Evolutionary conservation across 2,888 invertebrate genomes (phyloP).

Genomic region (Clostera curtula): DNA sequence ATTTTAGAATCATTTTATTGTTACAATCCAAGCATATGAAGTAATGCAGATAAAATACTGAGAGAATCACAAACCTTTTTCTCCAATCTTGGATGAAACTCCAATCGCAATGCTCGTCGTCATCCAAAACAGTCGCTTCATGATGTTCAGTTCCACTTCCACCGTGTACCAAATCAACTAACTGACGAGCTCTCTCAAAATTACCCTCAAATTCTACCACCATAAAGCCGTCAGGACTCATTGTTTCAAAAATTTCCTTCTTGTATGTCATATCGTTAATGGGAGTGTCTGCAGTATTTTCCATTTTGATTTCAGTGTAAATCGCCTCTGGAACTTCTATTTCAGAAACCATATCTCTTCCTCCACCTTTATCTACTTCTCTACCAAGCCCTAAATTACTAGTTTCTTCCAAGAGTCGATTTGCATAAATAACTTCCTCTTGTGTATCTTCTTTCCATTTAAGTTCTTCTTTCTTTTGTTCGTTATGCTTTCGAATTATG

Average conservation of each 20-base stretch:
- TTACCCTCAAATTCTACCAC: constrained; percentile 78
- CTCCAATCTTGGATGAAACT: constrained; percentile 85
- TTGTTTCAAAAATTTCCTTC: constrained; percentile 54
- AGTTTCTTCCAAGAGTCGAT: constrained; percentile 50
- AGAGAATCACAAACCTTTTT: constrained; percentile 69
- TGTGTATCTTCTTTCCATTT: constrained; percentile 35
- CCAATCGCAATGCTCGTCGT: constrained; percentile 78
- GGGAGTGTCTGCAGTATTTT: constrained; percentile 36
- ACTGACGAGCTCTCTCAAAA: constrained; percentile 74
- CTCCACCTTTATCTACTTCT: constrained; percentile 51
- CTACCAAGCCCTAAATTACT: constrained; percentile 43
- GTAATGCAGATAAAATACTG: constrained; percentile 31
- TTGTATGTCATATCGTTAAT: constrained; percentile 62
- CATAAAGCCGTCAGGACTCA: constrained; percentile 71
- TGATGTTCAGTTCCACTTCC: constrained; percentile 56
- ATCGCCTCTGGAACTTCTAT: constrained; percentile 59
- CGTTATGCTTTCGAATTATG: constrained; percentile 68
- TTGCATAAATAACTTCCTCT: constrained; percentile 64
- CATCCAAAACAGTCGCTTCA: constrained; percentile 62
- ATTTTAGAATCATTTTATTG: too few species aligned
- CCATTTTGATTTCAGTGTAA: constrained; percentile 56
- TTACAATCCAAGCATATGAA: too few species aligned
- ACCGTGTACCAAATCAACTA: constrained; percentile 75
- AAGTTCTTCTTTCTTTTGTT: constrained; percentile 57
- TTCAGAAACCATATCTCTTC: constrained; percentile 50